A percentile compares a stretch with the other conserved stretches of the same genome.
phyloP scores from a whole-genome alignment of 1,140 invertebrate species.

The Aradophagus sp. region DNA sequence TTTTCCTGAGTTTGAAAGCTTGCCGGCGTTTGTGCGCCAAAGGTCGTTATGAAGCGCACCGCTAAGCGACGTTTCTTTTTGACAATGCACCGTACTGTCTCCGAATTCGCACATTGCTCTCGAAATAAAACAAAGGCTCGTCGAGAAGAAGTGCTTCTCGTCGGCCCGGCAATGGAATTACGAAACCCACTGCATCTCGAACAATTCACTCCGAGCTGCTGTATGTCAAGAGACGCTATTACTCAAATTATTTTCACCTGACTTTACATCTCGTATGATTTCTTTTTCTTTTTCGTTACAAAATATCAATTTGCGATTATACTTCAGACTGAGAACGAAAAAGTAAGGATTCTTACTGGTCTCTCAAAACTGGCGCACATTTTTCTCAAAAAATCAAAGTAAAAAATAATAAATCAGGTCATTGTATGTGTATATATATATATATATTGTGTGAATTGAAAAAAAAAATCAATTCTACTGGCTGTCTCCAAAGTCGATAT shows the following conservation, averaged over 20 bases:
- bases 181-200: slow-evolving; percentile 15
- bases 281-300: neutral
- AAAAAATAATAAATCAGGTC: too few species aligned
- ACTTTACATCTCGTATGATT: neutral
- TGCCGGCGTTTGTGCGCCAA: slow-evolving; percentile 13
- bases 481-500: too few species aligned
- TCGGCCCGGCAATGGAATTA: slow-evolving; percentile 29
- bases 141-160: slow-evolving; percentile 27
- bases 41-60: slow-evolving; percentile 31
- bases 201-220: slow-evolving; percentile 20
- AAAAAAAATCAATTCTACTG: too few species aligned
- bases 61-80: slow-evolving; percentile 39
- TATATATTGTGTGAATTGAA: too few species aligned
- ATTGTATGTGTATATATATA: too few species aligned
- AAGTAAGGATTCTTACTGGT: too few species aligned
- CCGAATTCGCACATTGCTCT: slow-evolving; percentile 43
- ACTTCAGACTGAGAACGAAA: too few species aligned
- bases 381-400: too few species aligned
- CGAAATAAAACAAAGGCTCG: slow-evolving; percentile 40
- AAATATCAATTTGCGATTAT: neutral
- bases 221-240: slow-evolving; percentile 5
- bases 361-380: too few species aligned
- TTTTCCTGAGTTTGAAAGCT: slow-evolving; percentile 19
- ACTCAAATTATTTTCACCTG: slow-evolving; percentile 7
- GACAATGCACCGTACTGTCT: slow-evolving; percentile 28